A percentile compares a stretch with the other conserved stretches of the same genome.
These are phyloP conservation scores for Hemiprocne comata DNA, from an alignment of 2,113 vertebrate species.

Conservation along the genomic window DNA sequence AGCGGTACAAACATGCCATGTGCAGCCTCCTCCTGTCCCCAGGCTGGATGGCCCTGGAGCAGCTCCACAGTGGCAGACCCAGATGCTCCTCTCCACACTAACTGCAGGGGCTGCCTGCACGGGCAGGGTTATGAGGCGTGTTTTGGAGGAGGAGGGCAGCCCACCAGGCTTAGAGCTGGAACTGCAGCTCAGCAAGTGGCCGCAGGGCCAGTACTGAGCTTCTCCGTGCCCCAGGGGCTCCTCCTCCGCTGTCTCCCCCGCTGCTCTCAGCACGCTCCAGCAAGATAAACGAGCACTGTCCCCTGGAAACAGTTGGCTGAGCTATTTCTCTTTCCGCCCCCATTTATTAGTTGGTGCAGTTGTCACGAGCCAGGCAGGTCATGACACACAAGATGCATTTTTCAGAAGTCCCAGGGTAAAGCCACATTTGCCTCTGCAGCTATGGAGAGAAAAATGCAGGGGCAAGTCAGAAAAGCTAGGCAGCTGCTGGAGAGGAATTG, in stretches of 20 bases:
- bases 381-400: slow-evolving; percentile 55
- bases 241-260: accelerated
- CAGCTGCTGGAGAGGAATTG: slow-evolving; percentile 18
- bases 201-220: accelerated
- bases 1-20: neutral
- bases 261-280: neutral
- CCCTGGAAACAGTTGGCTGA: slow-evolving; percentile 59
- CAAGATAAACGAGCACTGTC: slow-evolving; percentile 48
- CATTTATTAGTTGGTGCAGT: slow-evolving; percentile 61
- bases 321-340: slow-evolving; percentile 58
- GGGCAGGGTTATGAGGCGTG: neutral
- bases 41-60: neutral
- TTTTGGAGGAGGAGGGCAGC: neutral
- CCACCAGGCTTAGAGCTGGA: neutral
- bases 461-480: neutral
- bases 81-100: neutral
- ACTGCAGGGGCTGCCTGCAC: accelerated
- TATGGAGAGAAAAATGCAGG: slow-evolving; percentile 46
- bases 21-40: neutral
- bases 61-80: neutral
- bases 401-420: slow-evolving; percentile 50
- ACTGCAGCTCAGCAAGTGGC: neutral
- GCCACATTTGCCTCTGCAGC: slow-evolving; percentile 28
- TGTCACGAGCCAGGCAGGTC: slow-evolving; percentile 55
- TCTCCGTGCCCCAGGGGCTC: neutral